Conservation (phyloP, 2,888 invertebrate species). For the Neoitamus cyanurus region DNA sequence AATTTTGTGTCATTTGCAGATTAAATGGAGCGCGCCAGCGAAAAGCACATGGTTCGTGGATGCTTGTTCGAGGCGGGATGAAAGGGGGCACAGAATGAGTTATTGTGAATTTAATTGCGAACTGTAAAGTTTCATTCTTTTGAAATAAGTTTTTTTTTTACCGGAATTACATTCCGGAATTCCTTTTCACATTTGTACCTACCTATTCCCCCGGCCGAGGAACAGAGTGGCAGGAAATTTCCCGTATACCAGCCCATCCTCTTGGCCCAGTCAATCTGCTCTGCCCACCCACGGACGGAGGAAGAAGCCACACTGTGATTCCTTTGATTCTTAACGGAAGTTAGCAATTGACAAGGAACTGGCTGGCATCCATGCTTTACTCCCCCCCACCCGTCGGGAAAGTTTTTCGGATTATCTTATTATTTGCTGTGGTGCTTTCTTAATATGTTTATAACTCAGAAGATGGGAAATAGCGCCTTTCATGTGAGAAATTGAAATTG, state of each 20-base stretch:
- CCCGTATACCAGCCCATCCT: neutral
- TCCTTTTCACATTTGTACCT: neutral
- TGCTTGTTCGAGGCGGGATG: neutral
- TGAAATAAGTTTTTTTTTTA: neutral
- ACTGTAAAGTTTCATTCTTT: neutral
- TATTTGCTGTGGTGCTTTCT: neutral
- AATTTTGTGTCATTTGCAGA: neutral
- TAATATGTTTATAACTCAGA: neutral
- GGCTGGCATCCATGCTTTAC: neutral
- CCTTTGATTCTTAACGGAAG: neutral
- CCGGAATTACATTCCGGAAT: neutral
- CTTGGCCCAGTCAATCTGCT: neutral
- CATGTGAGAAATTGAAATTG: neutral
- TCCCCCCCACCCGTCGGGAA: neutral
- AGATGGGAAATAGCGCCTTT: neutral
- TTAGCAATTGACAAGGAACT: neutral
- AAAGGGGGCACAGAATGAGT: neutral
- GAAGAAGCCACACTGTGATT: neutral
- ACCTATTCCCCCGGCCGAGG: neutral
- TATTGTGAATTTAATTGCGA: neutral
- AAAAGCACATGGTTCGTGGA: neutral
- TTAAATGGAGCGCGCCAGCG: neutral
- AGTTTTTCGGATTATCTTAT: neutral
- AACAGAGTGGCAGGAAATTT: neutral
- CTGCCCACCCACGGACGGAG: neutral